Percentiles rank a stretch among this genome's conserved stretches.
Conservation (phyloP, 2,888 invertebrate species). For the Epinotia brunnichana region DNA sequence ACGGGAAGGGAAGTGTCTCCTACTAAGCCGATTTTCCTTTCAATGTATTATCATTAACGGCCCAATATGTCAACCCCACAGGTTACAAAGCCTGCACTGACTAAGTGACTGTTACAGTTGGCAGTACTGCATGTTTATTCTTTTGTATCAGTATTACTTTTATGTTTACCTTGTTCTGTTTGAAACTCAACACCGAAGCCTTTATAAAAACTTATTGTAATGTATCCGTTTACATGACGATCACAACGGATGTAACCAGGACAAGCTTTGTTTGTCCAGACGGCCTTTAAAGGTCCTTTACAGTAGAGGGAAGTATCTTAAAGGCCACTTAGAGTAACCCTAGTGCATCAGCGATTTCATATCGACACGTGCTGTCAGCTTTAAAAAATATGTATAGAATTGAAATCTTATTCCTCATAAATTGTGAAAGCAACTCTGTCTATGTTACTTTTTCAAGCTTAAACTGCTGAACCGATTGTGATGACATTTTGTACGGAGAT, state of each 20-base stretch:
- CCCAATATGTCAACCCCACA: background rate
- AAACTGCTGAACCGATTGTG: too few relatives aligned
- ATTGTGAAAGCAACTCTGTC: too few relatives aligned
- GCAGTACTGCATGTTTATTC: background rate
- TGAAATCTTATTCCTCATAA: too few relatives aligned
- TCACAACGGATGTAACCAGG: conserved; percentile 15
- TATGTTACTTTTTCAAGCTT: too few relatives aligned
- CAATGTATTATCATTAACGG: too few relatives aligned
- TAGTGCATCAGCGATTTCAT: background rate
- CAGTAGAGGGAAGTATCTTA: conserved; percentile 1
- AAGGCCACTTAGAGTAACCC: background rate
- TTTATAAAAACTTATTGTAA: conserved; percentile 1
- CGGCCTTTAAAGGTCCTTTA: conserved; percentile 31
- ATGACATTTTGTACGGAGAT: too few relatives aligned
- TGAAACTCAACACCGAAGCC: background rate
- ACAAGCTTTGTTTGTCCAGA: conserved; percentile 6
- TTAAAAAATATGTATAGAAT: background rate
- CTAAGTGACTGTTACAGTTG: background rate
- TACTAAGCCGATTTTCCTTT: too few relatives aligned
- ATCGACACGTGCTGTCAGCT: background rate
- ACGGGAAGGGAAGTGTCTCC: too few relatives aligned
- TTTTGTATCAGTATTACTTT: conserved; percentile 1
- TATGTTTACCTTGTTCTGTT: background rate
- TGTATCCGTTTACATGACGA: conserved; percentile 9
- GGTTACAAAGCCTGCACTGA: background rate